Conservation (phyloP, 2,797 vertebrate species). For the Chelidonichthys spinosus region DNA sequence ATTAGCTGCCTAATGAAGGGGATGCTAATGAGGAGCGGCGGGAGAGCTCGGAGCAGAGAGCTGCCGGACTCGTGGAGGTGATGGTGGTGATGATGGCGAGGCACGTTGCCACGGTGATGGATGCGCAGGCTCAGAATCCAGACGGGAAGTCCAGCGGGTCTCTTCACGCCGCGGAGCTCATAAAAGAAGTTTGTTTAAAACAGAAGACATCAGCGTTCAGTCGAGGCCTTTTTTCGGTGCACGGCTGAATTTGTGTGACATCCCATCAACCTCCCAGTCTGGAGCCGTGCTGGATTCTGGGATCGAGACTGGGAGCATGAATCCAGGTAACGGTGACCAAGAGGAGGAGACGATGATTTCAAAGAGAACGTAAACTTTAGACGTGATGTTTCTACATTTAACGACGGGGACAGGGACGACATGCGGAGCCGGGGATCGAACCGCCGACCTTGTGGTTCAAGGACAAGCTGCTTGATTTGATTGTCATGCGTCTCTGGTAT, state of each 20-base stretch:
- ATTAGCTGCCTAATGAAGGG: conserved; percentile 60
- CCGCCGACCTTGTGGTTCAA: too few relatives aligned
- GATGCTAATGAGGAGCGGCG: conserved; percentile 57
- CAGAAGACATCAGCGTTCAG: too few relatives aligned
- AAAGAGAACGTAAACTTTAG: background rate
- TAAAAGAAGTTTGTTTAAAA: too few relatives aligned
- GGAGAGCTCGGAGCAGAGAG: conserved; percentile 32
- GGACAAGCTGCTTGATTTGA: too few relatives aligned
- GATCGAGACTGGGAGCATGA: background rate
- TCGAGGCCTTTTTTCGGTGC: too few relatives aligned
- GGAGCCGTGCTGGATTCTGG: conserved; percentile 19
- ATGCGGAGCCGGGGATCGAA: too few relatives aligned
- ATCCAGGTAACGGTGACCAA: background rate
- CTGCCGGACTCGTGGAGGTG: background rate
- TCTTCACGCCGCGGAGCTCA: background rate
- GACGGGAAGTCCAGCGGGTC: too few relatives aligned
- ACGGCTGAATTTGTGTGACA: conserved; percentile 14
- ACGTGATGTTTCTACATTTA: too few relatives aligned
- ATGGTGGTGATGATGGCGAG: background rate
- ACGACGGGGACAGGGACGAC: too few relatives aligned
- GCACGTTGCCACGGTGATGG: background rate
- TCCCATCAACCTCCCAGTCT: conserved; percentile 44
- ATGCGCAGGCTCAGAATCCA: background rate
- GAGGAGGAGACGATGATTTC: background rate
- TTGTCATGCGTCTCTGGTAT: too few relatives aligned